Conservation (phyloP, 1,140 invertebrate genomes). For the Aporrectodea caliginosa region DNA sequence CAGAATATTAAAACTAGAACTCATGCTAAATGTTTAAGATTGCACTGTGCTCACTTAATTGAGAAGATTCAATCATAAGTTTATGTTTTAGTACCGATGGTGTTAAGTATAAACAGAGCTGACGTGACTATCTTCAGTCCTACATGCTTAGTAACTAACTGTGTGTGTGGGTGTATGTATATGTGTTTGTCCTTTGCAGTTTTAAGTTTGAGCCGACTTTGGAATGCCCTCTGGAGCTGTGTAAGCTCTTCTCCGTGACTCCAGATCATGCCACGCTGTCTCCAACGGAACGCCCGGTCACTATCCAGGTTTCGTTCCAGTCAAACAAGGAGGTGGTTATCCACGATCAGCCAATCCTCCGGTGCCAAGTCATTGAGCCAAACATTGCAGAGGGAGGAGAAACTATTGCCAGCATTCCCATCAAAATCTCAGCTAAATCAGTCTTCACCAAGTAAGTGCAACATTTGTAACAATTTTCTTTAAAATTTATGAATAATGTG, state of each 20-base stretch:
- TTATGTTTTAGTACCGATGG: too few species aligned
- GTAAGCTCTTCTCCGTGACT: constrained; percentile 46
- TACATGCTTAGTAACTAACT: too few species aligned
- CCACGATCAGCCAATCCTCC: constrained; percentile 51
- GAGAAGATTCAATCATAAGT: too few species aligned
- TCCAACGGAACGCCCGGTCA: constrained; percentile 47
- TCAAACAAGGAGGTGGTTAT: constrained; percentile 48
- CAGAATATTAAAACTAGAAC: too few species aligned
- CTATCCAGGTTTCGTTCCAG: constrained; percentile 50
- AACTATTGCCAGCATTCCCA: constrained; percentile 54
- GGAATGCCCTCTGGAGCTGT: constrained; percentile 41
- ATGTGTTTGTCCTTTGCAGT: constrained; percentile 38
- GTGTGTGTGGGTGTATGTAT: too few species aligned
- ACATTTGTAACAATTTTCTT: too few species aligned
- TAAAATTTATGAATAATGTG: too few species aligned
- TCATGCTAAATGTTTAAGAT: too few species aligned
- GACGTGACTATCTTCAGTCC: too few species aligned
- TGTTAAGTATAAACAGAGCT: too few species aligned
- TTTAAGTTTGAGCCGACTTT: constrained; percentile 49
- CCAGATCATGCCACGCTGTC: constrained; percentile 46
- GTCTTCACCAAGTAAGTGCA: constrained; percentile 53
- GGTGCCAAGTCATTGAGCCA: constrained; percentile 55
- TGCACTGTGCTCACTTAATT: too few species aligned
- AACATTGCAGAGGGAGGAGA: constrained; percentile 48
- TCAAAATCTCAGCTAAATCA: constrained; percentile 53